Evolutionary conservation across 2,888 invertebrate genomes (phyloP).

Genomic region (Diplazon laetatorius): DNA sequence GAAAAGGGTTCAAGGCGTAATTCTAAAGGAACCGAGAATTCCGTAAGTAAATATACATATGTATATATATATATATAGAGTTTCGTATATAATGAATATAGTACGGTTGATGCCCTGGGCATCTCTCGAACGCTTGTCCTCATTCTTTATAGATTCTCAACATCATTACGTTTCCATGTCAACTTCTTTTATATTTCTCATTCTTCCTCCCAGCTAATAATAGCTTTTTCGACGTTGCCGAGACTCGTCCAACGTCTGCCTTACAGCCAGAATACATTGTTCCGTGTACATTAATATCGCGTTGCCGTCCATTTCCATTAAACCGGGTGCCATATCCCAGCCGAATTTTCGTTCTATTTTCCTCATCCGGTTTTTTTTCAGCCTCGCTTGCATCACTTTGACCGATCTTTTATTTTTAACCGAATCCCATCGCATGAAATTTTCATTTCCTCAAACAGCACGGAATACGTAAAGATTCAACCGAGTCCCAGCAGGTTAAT

Average conservation of each 20-base stretch:
- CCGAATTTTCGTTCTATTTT: too few relatives aligned
- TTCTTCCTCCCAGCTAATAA: neutral
- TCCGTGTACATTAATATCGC: neutral
- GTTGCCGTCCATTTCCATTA: too few relatives aligned
- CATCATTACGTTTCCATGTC: neutral
- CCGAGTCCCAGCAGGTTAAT: too few relatives aligned
- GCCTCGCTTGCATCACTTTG: too few relatives aligned
- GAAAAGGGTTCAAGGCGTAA: constrained; percentile 34
- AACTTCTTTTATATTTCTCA: neutral
- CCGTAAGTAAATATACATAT: constrained; percentile 41
- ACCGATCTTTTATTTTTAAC: too few relatives aligned
- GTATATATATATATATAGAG: constrained; percentile 31
- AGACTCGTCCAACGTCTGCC: neutral
- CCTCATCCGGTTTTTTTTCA: too few relatives aligned
- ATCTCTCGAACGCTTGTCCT: neutral
- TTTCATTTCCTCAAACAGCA: too few relatives aligned
- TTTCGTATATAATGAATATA: constrained; percentile 8
- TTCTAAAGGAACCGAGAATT: constrained; percentile 21
- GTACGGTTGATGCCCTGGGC: neutral
- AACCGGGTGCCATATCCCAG: too few relatives aligned
- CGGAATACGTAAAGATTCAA: too few relatives aligned
- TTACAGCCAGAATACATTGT: neutral
- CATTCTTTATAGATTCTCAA: neutral
- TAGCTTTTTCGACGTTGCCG: neutral
- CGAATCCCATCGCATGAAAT: too few relatives aligned